Base-by-base conservation (phyloP, 2,113 vertebrate genomes). In the Grallaria varia region DNA sequence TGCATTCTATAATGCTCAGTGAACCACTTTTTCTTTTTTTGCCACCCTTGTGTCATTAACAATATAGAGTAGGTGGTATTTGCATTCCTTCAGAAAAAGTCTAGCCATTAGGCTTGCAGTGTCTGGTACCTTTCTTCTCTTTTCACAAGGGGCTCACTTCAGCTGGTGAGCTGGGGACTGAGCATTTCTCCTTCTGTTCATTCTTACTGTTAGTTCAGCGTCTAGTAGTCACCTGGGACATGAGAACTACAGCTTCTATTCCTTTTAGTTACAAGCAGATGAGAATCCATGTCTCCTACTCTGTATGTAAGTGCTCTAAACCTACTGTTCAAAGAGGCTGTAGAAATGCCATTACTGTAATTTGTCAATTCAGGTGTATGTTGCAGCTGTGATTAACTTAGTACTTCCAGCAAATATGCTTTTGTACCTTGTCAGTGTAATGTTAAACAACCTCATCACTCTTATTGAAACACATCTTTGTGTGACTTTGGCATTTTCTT, bases 161-260 rank as follows among this genome's bases (percentile, higher is more conserved):
- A 84, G 21, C 7, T 1, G 2, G 4, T 11, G 33, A 72, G 14
- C 4, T 16, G 7, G 8, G 7, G 6, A 9, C 25, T 44, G 14
- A 72, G 21, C 7, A 18, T 39, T n/a, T 68, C 24, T 37, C n/a
- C 4, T 69, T 45, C 33, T 24, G 2, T 42, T 55, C 24, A 25
- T 50, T 87, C 17, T 20, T 59, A 3, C 28, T 21, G 3, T 42
- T 67, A 42, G 14, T 14, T 50, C 22, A 73, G 14, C 17, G 24
- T 17, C 20, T 44, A 11, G 1, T 12, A 42, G 30, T 76, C 42
- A 55, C 14, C 8, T 80, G 45, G 27, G 15, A 79, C 79, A 45
- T 5, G 6, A 12, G 24, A 83, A 23, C 23, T 20, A 22, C 16
- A 30, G 4, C 8, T 76, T 77, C 19, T 42, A 12, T 28, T 81